Evolutionary conservation across 1,140 invertebrate species (phyloP).

Genomic region (Tetramorium simillimum): DNA sequence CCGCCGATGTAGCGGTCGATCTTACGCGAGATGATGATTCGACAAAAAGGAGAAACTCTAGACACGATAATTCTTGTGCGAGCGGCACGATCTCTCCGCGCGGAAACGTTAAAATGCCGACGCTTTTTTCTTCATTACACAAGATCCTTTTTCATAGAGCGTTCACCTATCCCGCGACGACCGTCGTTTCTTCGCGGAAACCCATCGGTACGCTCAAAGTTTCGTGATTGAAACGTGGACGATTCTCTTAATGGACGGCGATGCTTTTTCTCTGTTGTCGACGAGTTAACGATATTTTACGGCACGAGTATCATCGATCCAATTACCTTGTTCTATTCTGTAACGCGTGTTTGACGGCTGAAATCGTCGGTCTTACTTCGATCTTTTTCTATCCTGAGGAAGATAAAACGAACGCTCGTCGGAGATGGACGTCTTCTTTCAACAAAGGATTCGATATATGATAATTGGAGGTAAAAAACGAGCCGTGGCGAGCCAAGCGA

Average conservation of each 20-base stretch:
- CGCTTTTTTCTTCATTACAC: not conserved
- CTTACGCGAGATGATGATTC: slow-evolving; percentile 63
- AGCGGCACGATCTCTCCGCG: slow-evolving; percentile 4
- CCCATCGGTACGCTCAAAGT: not conserved
- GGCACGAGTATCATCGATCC: not conserved
- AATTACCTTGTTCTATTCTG: slow-evolving; percentile 16
- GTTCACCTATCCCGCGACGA: not conserved
- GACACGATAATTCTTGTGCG: slow-evolving; percentile 41
- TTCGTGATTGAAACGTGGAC: slow-evolving; percentile 3
- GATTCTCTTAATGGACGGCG: not conserved
- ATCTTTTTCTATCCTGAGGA: not conserved
- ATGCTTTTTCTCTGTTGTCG: not conserved
- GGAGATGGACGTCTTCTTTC: not conserved
- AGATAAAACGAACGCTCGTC: not conserved
- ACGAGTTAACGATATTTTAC: slow-evolving; percentile 27
- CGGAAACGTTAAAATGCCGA: slow-evolving; percentile 27
- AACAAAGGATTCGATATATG: slow-evolving; percentile 4
- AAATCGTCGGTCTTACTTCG: not conserved
- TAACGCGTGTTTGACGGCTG: not conserved
- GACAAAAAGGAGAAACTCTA: slow-evolving; percentile 61
- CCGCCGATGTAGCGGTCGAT: slow-evolving; percentile 51
- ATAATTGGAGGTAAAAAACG: slow-evolving; percentile 7
- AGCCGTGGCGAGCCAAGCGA: not conserved
- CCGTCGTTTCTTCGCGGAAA: slow-evolving; percentile 5
- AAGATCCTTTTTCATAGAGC: not conserved